phyloP scores from a whole-genome alignment of 1,140 invertebrate genomes.

The Diabrotica undecimpunctata region DNA sequence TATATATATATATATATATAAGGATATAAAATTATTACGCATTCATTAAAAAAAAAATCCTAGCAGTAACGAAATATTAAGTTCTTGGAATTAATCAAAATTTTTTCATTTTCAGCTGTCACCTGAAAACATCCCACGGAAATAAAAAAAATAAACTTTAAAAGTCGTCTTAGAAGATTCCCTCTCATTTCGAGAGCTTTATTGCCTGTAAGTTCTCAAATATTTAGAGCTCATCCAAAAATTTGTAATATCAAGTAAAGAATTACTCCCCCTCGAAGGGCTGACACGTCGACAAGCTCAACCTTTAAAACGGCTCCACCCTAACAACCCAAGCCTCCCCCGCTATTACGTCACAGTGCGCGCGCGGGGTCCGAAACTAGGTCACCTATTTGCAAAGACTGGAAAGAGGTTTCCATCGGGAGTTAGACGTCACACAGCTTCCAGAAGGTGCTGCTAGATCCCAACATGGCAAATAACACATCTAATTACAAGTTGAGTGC shows the following conservation, averaged over 20 bases:
- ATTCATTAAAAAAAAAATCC: too few species aligned
- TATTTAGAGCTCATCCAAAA: background rate
- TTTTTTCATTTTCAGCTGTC: too few species aligned
- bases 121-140: too few species aligned
- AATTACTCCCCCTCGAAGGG: background rate
- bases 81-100: too few species aligned
- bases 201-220: background rate
- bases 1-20: too few species aligned
- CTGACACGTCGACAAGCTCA: slow-evolving; percentile 17
- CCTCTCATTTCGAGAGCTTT: background rate
- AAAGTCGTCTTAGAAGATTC: background rate
- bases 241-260: background rate
- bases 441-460: slow-evolving; percentile 37
- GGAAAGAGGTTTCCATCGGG: slow-evolving; percentile 30
- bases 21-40: too few species aligned
- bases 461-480: slow-evolving; percentile 41
- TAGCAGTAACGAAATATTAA: too few species aligned
- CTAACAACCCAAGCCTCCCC: slow-evolving; percentile 28
- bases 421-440: slow-evolving; percentile 39
- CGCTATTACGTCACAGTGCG: slow-evolving; percentile 39
- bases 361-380: slow-evolving; percentile 38
- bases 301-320: slow-evolving; percentile 28
- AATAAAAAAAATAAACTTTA: too few species aligned
- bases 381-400: slow-evolving; percentile 45
- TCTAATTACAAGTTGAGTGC: slow-evolving; percentile 44